phyloP scores from a whole-genome alignment of 1,140 invertebrate species.

The Spodoptera litura region DNA sequence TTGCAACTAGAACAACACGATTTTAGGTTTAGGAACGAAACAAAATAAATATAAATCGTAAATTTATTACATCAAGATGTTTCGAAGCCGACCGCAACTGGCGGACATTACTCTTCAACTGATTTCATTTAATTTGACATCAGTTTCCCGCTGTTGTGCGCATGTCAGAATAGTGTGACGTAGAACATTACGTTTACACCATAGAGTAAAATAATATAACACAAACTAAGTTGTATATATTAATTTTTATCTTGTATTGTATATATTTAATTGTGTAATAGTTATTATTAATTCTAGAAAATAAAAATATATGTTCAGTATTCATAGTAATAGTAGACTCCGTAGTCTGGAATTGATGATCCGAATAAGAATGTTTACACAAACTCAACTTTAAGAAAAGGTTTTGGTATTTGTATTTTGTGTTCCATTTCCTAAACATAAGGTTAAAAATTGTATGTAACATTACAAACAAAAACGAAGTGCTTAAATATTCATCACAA shows the following conservation, averaged over 20 bases:
- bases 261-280: too few relatives aligned
- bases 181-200: background rate
- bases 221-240: too few relatives aligned
- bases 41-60: constrained; percentile 83
- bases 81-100: constrained; percentile 68
- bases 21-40: constrained; percentile 72
- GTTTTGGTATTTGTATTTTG: background rate
- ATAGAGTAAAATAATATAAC: too few relatives aligned
- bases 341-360: too few relatives aligned
- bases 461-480: background rate
- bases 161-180: constrained; percentile 28
- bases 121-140: constrained; percentile 62
- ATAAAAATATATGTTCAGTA: too few relatives aligned
- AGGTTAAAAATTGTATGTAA: background rate
- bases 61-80: constrained; percentile 63
- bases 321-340: too few relatives aligned
- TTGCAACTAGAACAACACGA: constrained; percentile 61
- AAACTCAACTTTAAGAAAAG: constrained; percentile 9
- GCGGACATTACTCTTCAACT: constrained; percentile 79
- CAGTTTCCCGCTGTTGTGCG: constrained; percentile 46
- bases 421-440: background rate
- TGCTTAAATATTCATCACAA: too few relatives aligned
- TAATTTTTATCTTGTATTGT: too few relatives aligned
- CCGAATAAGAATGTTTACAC: too few relatives aligned
- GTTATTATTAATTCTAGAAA: too few relatives aligned